Base-by-base conservation (phyloP, 2,797 vertebrate genomes). In the Sebastiscus albofasciatus region DNA sequence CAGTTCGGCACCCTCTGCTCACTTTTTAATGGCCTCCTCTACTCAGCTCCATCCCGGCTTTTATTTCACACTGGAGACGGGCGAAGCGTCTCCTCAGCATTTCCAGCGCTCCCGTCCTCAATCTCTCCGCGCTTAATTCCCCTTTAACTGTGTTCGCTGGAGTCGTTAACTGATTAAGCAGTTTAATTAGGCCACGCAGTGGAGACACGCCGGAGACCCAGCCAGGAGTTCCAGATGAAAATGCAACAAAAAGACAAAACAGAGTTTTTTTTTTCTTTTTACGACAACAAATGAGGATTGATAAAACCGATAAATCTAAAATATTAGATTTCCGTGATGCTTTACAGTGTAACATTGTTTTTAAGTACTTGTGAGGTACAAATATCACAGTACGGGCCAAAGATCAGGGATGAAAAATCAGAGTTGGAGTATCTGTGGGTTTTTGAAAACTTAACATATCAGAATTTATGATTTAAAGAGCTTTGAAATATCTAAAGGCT, bases 141-240 rank as follows among this genome's bases (percentile, higher is more conserved):
- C 93, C 90, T 94, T 94, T 96, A 96, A 95, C 92, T 91, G 94
- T 93, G 91, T 93, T 93, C 91, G 84, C 93, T 89, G 90, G 90
- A 93, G 93, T 96, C 93, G 90, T 95, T 96, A 95, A 95, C 94
- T 96, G 94, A 96, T 96, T 95, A 95, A 95, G 94, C 92, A 92
- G 91, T 95, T 95, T 96, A 96, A 96, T 96, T 96, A 96, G 94
- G 92, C 94, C 90, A 85, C 70, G 85, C 90, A 89, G 89, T 66
- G 84, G 91, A 95, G 93, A 92, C 82, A 75, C 81, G 71, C 75
- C 55, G 81, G 90, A 79, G 77, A 87, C 70, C 80, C 72, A 75
- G 75, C 79, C 52, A 71, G 36, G 73, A 87, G 74, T 60, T 88
- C 72, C 66, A 86, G 89, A 84, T 78, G 27, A 84, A 90, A 83